Percentiles rank a stretch among this genome's conserved stretches.
Conservation (phyloP, 1,140 invertebrate genomes). For the Contarinia nasturtii region DNA sequence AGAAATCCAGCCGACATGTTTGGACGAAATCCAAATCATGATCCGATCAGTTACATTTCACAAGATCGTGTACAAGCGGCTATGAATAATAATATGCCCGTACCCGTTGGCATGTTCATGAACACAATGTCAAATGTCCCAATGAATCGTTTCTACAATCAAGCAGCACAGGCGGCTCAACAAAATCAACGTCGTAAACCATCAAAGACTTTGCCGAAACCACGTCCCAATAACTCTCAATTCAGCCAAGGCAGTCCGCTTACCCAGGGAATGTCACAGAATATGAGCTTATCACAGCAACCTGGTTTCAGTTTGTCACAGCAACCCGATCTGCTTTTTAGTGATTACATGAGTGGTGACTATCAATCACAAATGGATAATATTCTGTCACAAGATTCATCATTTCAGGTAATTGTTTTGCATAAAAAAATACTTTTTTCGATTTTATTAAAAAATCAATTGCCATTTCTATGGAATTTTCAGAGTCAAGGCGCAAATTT, state of each 20-base stretch:
- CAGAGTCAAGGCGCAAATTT: too few species aligned
- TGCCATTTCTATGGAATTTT: too few species aligned
- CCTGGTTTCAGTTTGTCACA: constrained; percentile 48
- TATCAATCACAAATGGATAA: constrained; percentile 89
- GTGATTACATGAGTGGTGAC: constrained; percentile 75
- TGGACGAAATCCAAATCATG: constrained; percentile 50
- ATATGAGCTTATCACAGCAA: constrained; percentile 48
- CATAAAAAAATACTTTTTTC: too few species aligned
- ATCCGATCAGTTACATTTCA: constrained; percentile 86
- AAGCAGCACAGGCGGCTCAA: constrained; percentile 30
- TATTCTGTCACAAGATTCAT: constrained; percentile 84
- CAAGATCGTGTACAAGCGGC: constrained; percentile 63
- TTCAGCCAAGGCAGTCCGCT: constrained; percentile 12
- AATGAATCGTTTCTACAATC: constrained; percentile 67
- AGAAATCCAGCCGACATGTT: constrained; percentile 27
- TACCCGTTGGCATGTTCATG: constrained; percentile 90
- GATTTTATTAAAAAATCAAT: too few species aligned
- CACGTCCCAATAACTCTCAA: neutral
- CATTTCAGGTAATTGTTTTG: constrained; percentile 14
- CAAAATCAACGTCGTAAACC: constrained; percentile 7
- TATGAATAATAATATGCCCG: constrained; percentile 52
- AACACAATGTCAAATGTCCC: constrained; percentile 69
- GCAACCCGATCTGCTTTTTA: constrained; percentile 55
- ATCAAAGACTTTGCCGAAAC: constrained; percentile 1
- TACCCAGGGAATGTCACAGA: constrained; percentile 39